Base-by-base conservation (phyloP, 2,888 invertebrate species). In the Salticus scenicus region DNA sequence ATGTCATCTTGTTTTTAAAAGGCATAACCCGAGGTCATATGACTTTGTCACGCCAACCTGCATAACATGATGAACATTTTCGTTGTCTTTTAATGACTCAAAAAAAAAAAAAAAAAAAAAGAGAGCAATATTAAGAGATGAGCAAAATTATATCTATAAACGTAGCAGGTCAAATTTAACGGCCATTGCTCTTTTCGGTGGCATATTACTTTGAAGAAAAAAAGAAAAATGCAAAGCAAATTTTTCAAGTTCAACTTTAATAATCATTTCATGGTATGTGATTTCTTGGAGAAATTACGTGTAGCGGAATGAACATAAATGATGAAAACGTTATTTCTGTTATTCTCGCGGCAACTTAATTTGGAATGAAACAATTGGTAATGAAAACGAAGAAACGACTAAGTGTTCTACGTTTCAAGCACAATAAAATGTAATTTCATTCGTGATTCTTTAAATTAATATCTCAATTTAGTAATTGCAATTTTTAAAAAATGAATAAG, bases 161-260 rank as follows among this genome's bases (percentile, higher is more conserved):
- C 69, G 30, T 8, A 72, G 33, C 67, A 74, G 81, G 74, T 81
- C 81, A 81, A 41, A 57, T 74, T 74, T 81, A 41, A 74, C 81
- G 81, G 51, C 30, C 69, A 27, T 74, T 81, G 73, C 66, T 41
- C 74, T 57, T 63, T 66, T 28, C 66, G 31, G 47, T 17, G n/a
- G n/a, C 7, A 47, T n/a, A 47, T n/a, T n/a, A n/a, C 47, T n/a
- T 47, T 47, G 47, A 47, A 47, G n/a, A 17, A 47, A 14, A 10
- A n/a, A n/a, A n/a, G n/a, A n/a, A n/a, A n/a, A n/a, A n/a, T n/a
- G n/a, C n/a, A n/a, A n/a, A n/a, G 2, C 12, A 47, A 17, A n/a
- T 17, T 10, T 47, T 47, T 47, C 17, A 7, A 14, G 47, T 47
- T 47, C 47, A 17, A 17, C 17, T 47, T 47, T 47, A 47, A 47